A percentile compares a stretch with the other conserved stretches of the same genome.
Conservation (phyloP, 2,888 invertebrate species). For the Pterobdella sp. region DNA sequence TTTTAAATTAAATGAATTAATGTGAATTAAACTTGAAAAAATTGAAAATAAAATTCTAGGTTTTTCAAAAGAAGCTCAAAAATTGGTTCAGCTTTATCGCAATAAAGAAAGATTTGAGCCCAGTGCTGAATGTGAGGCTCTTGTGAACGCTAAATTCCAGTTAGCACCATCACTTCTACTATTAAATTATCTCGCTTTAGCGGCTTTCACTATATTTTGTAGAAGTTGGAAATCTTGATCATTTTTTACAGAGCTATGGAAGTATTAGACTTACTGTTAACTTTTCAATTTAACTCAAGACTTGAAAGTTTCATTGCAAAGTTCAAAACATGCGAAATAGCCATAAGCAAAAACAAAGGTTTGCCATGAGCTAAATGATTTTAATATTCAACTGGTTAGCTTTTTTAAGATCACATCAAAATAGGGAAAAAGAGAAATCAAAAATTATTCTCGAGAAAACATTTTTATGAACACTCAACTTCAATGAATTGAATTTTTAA, state of each 20-base stretch:
- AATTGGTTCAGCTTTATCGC: slow-evolving; percentile 43
- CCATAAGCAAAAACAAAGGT: slow-evolving; percentile 16
- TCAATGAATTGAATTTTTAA: not conserved
- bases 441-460: too few species aligned
- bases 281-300: slow-evolving; percentile 47
- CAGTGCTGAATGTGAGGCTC: slow-evolving; percentile 44
- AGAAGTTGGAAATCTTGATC: too few species aligned
- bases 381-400: too few species aligned
- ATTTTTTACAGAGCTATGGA: slow-evolving; percentile 46
- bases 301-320: slow-evolving; percentile 48
- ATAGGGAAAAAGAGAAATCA: too few species aligned
- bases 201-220: too few species aligned
- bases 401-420: too few species aligned
- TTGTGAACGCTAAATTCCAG: slow-evolving; percentile 50
- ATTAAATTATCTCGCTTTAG: too few species aligned
- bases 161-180: too few species aligned
- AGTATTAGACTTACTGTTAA: slow-evolving; percentile 48
- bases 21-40: slow-evolving; percentile 1
- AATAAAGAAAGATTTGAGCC: slow-evolving; percentile 43
- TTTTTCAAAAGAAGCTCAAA: slow-evolving; percentile 46
- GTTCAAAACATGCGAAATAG: slow-evolving; percentile 46
- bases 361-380: too few species aligned
- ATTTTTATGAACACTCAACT: too few species aligned
- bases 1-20: not conserved
- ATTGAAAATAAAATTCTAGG: slow-evolving; percentile 33